Percentiles rank a stretch among this genome's conserved stretches.
Conservation (phyloP, 2,888 invertebrate species). For the Drosophila meridiana region DNA sequence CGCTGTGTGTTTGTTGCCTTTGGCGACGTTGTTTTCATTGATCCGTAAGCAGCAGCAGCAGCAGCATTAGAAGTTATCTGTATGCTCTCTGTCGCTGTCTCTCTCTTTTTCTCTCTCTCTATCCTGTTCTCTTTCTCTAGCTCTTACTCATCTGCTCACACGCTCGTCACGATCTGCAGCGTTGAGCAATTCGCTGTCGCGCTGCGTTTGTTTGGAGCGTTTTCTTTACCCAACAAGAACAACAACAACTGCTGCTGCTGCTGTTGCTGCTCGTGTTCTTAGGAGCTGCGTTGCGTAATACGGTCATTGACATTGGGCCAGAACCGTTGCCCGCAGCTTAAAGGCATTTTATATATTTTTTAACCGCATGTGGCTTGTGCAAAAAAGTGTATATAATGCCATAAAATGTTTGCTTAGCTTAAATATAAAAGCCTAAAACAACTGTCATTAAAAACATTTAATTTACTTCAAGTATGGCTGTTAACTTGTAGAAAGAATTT, state of each 20-base stretch:
- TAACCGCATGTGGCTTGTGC: conserved; percentile 31
- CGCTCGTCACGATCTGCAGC: conserved; percentile 72
- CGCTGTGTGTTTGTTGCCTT: conserved; percentile 20
- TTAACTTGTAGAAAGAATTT: neutral
- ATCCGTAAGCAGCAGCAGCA: conserved; percentile 44
- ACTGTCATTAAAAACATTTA: conserved; percentile 27
- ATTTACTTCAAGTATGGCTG: neutral
- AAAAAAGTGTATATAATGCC: conserved; percentile 23
- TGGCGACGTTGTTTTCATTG: conserved; percentile 65
- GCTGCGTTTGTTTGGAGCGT: conserved; percentile 58
- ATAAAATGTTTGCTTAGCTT: conserved; percentile 10
- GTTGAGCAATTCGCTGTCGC: conserved; percentile 61
- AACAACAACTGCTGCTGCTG: conserved; percentile 17
- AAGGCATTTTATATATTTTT: conserved; percentile 33
- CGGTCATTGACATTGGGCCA: conserved; percentile 76
- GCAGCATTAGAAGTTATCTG: conserved; percentile 50
- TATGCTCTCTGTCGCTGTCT: conserved; percentile 16
- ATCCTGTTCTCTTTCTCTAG: conserved; percentile 5
- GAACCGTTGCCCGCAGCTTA: conserved; percentile 51
- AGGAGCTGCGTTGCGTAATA: conserved; percentile 77
- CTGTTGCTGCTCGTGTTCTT: conserved; percentile 43
- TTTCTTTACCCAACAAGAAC: conserved; percentile 20
- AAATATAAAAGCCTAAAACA: conserved; percentile 20
- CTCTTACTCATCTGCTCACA: conserved; percentile 26
- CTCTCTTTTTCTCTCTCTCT: neutral